Evolutionary conservation across 2,797 vertebrate species (phyloP).

Genomic region (Phrynocephalus forsythii): DNA sequence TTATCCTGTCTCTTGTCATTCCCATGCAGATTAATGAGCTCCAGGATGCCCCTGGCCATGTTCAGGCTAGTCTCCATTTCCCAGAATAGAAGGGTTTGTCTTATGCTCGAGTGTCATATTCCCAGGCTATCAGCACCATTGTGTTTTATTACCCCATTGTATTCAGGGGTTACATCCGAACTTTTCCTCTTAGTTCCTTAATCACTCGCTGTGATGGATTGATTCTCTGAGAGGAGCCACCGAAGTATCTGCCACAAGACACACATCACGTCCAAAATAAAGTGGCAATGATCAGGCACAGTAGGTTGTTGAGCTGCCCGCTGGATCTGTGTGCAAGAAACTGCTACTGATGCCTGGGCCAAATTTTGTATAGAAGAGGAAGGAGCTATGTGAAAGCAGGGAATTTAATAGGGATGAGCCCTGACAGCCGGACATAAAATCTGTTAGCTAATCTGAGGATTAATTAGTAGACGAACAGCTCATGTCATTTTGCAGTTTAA

Average conservation of each 20-base stretch:
- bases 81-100: conserved; percentile 80
- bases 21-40: conserved; percentile 79
- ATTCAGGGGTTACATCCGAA: conserved; percentile 80
- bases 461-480: background rate
- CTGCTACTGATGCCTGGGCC: background rate
- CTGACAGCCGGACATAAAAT: rapidly evolving
- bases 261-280: conserved; percentile 9
- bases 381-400: conserved; percentile 1
- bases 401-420: background rate
- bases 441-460: background rate
- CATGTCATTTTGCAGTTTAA: conserved; percentile 6
- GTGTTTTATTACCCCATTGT: conserved; percentile 80
- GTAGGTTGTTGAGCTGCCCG: background rate
- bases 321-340: conserved; percentile 19
- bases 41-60: conserved; percentile 77
- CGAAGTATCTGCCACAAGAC: background rate
- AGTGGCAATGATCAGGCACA: conserved; percentile 1
- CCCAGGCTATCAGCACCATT: conserved; percentile 79
- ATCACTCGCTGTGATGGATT: conserved; percentile 75
- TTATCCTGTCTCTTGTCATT: conserved; percentile 87
- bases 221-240: conserved; percentile 66
- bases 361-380: background rate
- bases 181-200: conserved; percentile 78
- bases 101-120: conserved; percentile 74
- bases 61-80: conserved; percentile 71